Base-by-base conservation (phyloP, 1,140 invertebrate species). In the Apis laboriosa region DNA sequence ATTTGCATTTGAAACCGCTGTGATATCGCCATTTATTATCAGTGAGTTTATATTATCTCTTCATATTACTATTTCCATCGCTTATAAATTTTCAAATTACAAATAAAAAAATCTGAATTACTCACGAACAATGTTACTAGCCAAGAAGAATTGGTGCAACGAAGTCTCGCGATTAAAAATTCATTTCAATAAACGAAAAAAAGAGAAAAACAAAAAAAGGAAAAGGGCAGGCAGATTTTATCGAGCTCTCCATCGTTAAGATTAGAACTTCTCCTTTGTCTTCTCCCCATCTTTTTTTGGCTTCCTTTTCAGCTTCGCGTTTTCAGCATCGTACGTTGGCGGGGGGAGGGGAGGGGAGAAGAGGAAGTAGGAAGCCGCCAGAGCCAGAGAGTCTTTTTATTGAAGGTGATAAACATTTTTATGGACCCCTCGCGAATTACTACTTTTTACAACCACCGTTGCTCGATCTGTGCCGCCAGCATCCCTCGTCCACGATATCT, bases 401-500 rank as follows among this genome's bases (percentile, higher is more conserved):
- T 92, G 90, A 91, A 86, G 88, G 84, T 87, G 91, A 93, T 93
- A 92, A 92, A 93, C 92, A 93, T 91, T 93, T 93, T 93, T 93
- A 93, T 93, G 86, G 90, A 90, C 88, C 91, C 89, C 90, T 89
- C 90, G 92, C 88, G 93, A 93, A 93, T 93, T 91, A 92, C 92
- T 90, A 89, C 88, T 91, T 92, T 93, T 93, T 92, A 93, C 87
- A 89, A 84, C 86, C 80, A 49, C 66, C 75, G 67, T 78, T 77
- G 79, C 85, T 85, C 70, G 68, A 82, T 83, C 79, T 80, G 64
- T 56, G 56, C 56, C 53, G 49, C 70, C 28, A 64, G 51, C 79
- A 34, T 49, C 56, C 63, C 49, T 72, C 58, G 1, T 43, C 34
- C 3, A 58, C 68, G 66, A 49, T 49, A 77, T 61, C 56, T 67